These are phyloP conservation scores for Trichonephila clavata DNA, from an alignment of 1,140 invertebrate genomes.

Conservation along the genomic window DNA sequence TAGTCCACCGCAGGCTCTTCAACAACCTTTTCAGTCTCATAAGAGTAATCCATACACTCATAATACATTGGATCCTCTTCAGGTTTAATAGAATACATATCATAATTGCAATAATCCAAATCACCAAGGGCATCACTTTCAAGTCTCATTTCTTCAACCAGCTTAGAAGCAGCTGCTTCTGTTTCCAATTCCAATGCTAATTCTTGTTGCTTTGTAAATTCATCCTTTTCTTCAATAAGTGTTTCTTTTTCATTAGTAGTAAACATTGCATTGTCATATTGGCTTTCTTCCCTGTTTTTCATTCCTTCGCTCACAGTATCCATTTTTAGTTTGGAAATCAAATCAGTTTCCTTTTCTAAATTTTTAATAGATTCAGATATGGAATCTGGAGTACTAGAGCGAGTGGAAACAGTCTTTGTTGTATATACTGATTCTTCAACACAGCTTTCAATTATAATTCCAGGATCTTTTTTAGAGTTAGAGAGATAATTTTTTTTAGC, in stretches of 20 bases:
- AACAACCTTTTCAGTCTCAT: background rate
- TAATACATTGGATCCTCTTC: constrained; percentile 24
- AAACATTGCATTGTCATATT: background rate
- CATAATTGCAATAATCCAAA: constrained; percentile 39
- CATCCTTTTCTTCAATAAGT: constrained; percentile 40
- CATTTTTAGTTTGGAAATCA: too few species aligned
- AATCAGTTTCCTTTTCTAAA: background rate
- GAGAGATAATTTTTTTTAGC: background rate
- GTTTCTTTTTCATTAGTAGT: background rate
- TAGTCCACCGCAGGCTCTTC: background rate
- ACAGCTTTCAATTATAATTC: constrained; percentile 23
- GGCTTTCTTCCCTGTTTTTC: too few species aligned
- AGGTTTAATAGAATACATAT: constrained; percentile 35
- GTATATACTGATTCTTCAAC: constrained; percentile 69
- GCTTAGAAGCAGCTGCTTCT: constrained; percentile 52
- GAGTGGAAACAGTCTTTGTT: background rate
- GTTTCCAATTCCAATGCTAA: constrained; percentile 57
- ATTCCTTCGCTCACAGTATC: too few species aligned
- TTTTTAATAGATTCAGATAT: background rate
- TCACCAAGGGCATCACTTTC: constrained; percentile 10
- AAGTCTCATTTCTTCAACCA: constrained; percentile 61
- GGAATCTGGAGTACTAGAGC: background rate
- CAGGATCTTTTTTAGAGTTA: background rate
- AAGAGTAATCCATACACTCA: background rate
- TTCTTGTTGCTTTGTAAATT: constrained; percentile 19